These are phyloP conservation scores for Paracentrotus lividus DNA, from an alignment of 53 echinoderm and acorn worm genomes.

Conservation along the genomic window DNA sequence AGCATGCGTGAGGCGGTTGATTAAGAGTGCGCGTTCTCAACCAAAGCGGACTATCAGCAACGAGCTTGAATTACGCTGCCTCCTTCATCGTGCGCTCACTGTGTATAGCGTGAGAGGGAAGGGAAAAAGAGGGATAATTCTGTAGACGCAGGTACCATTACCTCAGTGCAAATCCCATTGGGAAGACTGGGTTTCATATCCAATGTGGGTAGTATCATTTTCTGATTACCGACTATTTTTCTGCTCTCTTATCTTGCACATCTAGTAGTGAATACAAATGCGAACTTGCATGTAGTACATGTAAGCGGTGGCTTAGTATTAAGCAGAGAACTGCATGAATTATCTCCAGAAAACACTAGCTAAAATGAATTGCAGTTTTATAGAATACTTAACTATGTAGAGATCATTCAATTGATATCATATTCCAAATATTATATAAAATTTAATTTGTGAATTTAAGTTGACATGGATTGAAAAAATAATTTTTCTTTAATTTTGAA, in stretches of 20 bases:
- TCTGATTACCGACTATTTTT: slow-evolving; percentile 58
- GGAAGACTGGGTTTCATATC: slow-evolving; percentile 50
- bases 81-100: slow-evolving; percentile 16
- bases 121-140: slow-evolving; percentile 33
- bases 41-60: slow-evolving; percentile 30
- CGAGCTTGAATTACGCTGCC: slow-evolving; percentile 32
- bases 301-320: no score
- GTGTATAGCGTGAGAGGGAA: slow-evolving; percentile 35
- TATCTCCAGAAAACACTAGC: background rate
- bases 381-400: background rate
- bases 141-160: slow-evolving; percentile 55
- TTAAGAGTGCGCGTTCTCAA: slow-evolving; percentile 54
- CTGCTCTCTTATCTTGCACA: slow-evolving; percentile 47
- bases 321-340: background rate
- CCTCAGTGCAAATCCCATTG: slow-evolving; percentile 31
- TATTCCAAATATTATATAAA: background rate
- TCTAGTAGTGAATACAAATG: background rate
- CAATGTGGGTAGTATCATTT: slow-evolving; percentile 40
- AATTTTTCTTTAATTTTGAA: background rate
- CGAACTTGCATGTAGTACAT: background rate
- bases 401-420: background rate
- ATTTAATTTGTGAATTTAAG: background rate
- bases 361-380: slow-evolving; percentile 22
- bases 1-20: slow-evolving; percentile 55
- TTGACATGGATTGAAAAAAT: background rate